Evolutionary conservation across 1,140 invertebrate species (phyloP).

Genomic region (Pseudomyrmex flavicornis): DNA sequence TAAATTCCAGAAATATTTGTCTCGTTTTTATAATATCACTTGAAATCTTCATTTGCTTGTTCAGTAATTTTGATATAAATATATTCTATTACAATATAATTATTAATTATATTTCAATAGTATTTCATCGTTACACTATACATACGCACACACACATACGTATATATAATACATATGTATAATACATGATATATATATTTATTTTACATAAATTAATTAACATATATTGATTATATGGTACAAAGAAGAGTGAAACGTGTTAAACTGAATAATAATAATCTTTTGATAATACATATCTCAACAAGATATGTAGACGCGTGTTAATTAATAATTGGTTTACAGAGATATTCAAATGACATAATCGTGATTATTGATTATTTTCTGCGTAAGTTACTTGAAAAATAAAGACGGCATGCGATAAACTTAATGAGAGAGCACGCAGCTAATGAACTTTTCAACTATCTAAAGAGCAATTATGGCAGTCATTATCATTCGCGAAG

Average conservation of each 20-base stretch:
- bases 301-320: not conserved
- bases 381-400: not conserved
- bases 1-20: not conserved
- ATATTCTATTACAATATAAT: not conserved
- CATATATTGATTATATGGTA: not conserved
- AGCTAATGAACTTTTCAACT: not conserved
- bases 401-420: not conserved
- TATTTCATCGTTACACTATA: not conserved
- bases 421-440: not conserved
- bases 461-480: not conserved
- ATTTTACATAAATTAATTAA: not conserved
- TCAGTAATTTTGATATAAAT: constrained; percentile 9
- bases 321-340: not conserved
- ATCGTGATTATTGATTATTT: constrained; percentile 23
- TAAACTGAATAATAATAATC: constrained; percentile 9
- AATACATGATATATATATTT: not conserved
- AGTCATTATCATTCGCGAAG: not conserved
- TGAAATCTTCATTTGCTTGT: not conserved
- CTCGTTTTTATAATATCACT: not conserved
- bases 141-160: not conserved
- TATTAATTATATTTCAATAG: not conserved
- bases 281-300: not conserved
- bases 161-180: constrained; percentile 2
- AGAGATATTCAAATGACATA: constrained; percentile 13
- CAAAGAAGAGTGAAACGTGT: not conserved